phyloP scores from a whole-genome alignment of 2,888 invertebrate genomes.

The Pharmacophagus antenor region DNA sequence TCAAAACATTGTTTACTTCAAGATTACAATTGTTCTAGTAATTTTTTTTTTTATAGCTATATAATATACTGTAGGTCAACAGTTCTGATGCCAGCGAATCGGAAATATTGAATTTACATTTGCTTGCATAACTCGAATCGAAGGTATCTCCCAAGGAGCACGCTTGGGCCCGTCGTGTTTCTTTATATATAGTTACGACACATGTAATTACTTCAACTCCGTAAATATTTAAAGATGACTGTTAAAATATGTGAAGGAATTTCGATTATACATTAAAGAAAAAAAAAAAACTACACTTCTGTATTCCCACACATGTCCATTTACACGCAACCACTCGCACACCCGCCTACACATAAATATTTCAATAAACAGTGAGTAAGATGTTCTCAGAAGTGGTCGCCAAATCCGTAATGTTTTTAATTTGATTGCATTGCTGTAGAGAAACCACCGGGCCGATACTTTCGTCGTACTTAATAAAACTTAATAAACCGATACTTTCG shows the following conservation, averaged over 20 bases:
- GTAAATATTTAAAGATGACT: slow-evolving; percentile 19
- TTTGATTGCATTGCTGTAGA: slow-evolving; percentile 14
- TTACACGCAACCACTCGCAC: background rate
- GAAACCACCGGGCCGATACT: slow-evolving; percentile 1
- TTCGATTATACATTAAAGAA: slow-evolving; percentile 2
- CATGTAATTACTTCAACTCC: slow-evolving; percentile 15
- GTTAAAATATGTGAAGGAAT: slow-evolving; percentile 15
- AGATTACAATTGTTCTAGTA: too few relatives aligned
- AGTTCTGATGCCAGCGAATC: background rate
- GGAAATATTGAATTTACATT: slow-evolving; percentile 3
- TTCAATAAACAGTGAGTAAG: slow-evolving; percentile 12
- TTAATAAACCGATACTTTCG: too few relatives aligned
- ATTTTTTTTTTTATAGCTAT: background rate
- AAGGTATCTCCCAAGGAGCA: slow-evolving; percentile 19
- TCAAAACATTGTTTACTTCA: too few relatives aligned
- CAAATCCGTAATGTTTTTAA: slow-evolving; percentile 10
- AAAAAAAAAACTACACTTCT: background rate
- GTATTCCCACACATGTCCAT: background rate
- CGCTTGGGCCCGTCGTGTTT: slow-evolving; percentile 15
- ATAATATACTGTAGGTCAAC: background rate
- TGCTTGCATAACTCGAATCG: background rate
- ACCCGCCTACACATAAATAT: background rate
- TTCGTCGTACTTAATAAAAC: slow-evolving; percentile 17
- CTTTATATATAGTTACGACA: slow-evolving; percentile 24
- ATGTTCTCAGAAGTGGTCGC: slow-evolving; percentile 13